Base-by-base conservation (phyloP, 2,797 vertebrate species). In the Myripristis jacobus region DNA sequence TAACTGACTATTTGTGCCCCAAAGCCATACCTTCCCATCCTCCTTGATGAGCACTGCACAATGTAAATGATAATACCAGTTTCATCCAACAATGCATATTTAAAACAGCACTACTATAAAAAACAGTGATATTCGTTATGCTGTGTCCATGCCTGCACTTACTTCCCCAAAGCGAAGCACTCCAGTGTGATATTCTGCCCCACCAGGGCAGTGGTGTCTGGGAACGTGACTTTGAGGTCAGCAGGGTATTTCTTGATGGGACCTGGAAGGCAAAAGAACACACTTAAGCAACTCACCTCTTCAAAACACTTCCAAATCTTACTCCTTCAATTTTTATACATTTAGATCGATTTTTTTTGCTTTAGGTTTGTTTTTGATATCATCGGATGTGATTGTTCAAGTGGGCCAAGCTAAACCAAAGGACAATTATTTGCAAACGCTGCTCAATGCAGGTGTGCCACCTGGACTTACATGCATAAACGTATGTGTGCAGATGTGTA, bases 151-250 rank as follows among this genome's bases (percentile, higher is more conserved):
- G 27, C 19, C 13, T 24, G 44, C 43, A 95, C 97, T 96, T 94
- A 99, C 98, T 99, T 99, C 66, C 98, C 98, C 91, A 99, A 94
- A 44, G 97, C 98, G 69, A 99, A 99, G 86, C 98, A 99, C 77
- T 99, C 98, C 86, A 99, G 86, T 0, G 96, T 98, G 87, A 98
- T 90, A 1, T 99, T 97, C 85, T 98, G 96, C 21, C 96, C 97
- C 85, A 96, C 88, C 77, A 99, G 77, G 43, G 94, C 94, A 0
- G 92, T 94, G 0, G 93, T 95, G 66, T 98, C 95, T 66, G 94
- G 93, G 85, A 97, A 98, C 78, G 94, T 96, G 77, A 99, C 96
- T 82, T 94, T 96, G 69, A 99, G 97, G 89, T 99, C 97, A 73
- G 97, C 97, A 1, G 96, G 95, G 84, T 98, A 99, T 66, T 96